Base-by-base conservation (phyloP, 1,140 invertebrate genomes). In the Andrena cerasifolii region DNA sequence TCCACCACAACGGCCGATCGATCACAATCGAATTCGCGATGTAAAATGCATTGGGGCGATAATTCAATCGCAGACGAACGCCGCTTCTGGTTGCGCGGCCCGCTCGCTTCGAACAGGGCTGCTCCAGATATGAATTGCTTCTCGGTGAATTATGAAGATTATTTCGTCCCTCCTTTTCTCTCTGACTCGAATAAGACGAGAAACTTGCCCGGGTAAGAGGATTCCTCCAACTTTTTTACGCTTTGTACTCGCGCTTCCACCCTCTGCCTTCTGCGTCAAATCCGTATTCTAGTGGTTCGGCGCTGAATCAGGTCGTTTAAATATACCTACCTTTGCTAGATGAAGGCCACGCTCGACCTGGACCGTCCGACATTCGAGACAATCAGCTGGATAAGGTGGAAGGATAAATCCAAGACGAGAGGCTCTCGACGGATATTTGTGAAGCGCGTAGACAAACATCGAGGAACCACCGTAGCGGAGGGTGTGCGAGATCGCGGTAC, bases 1-100 rank as follows among this genome's bases (percentile, higher is more conserved):
- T 24, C 43, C 58, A 54, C 61, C 58, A 49, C 61, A 33, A 33
- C 40, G 61, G 28, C 36, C 53, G 79, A 83, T 78, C 62, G 81
- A 83, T 83, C 73, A 71, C 75, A 62, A 68, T 81, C 79, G 73
- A 68, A 67, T 68, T 24, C 79, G 67, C 75, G 40, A 73, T 83
- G 74, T 83, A 78, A 83, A 83, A 83, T 82, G 79, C 74, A 83
- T 83, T 58, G 75, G 18, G 26, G 18, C 79, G 74, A 81, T 73
- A 77, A 83, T 65, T 83, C 80, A 62, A 63, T 81, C 67, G 49
- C 53, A 36, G n/a, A 47, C 21, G 21, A 4, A 24, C 24, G 16
- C 26, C 26, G 36, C 33, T 16, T 31, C 43, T 21, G 45, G 43
- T 31, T 62, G 43, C 24, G 21, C 21, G 21, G 33, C 12, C 18